A percentile compares a stretch with the other conserved stretches of the same genome.
phyloP scores from a whole-genome alignment of 2,888 invertebrate genomes.

The Phania funesta region DNA sequence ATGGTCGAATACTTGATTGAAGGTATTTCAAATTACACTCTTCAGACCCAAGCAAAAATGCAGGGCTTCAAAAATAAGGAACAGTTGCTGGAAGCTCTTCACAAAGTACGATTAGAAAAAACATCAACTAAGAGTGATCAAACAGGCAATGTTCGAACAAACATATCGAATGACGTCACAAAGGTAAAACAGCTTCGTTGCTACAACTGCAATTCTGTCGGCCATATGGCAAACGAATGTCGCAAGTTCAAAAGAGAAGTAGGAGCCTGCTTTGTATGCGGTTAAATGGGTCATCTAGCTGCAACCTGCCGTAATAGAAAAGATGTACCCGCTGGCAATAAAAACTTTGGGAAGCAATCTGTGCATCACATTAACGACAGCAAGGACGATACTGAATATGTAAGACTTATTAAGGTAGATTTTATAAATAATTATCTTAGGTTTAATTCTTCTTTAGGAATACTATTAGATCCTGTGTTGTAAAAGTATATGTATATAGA shows the following conservation, averaged over 20 bases:
- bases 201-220: not conserved
- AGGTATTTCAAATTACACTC: not conserved
- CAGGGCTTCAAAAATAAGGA: not conserved
- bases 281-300: constrained; percentile 18
- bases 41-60: not conserved
- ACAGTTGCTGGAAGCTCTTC: not conserved
- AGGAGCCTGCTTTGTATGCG: constrained; percentile 41
- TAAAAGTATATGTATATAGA: no score
- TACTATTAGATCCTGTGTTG: constrained; percentile 3
- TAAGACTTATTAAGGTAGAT: not conserved
- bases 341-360: not conserved
- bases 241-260: constrained; percentile 38
- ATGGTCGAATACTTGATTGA: not conserved
- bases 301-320: constrained; percentile 13
- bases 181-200: not conserved
- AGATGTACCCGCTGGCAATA: no score
- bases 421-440: constrained; percentile 6
- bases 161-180: not conserved
- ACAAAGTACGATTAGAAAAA: not conserved
- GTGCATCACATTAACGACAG: constrained; percentile 1
- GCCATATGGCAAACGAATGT: constrained; percentile 48
- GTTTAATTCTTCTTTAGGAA: constrained; percentile 10
- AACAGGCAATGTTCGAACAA: not conserved
- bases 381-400: constrained; percentile 13
- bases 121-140: not conserved